Evolutionary conservation across 2,888 invertebrate species (phyloP), one percentile per base, ranked within the genome.

Genomic region (Ectobius pallidus): DNA sequence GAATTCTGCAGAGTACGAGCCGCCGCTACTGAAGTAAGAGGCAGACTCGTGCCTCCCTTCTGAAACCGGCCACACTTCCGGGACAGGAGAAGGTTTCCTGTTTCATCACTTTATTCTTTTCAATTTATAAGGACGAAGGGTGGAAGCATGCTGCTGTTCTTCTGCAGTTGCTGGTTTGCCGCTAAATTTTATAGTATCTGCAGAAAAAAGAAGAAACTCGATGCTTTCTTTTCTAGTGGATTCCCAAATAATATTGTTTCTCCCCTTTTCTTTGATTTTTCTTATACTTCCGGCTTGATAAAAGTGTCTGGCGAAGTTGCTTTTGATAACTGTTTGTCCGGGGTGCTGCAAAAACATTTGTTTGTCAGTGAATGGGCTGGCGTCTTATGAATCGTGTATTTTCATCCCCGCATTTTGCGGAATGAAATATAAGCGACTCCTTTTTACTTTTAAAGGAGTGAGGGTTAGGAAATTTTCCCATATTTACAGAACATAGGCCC

Each of bases 1-100:
- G n/a, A n/a, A n/a, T n/a, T n/a, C n/a, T n/a, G n/a, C n/a, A n/a
- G n/a, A n/a, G n/a, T n/a, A n/a, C n/a, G n/a, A n/a, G n/a, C n/a
- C n/a, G n/a, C n/a, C n/a, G n/a, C n/a, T n/a, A n/a, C n/a, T n/a
- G n/a, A n/a, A n/a, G n/a, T 18, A 11, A 44, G 18, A 2, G 2
- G 14, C 44, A 44, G 44, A 3, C 44, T 44, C 44, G 49, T 49
- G 49, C 18, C 49, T 20, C 25, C 69, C 55, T 52, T 69, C 69
- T n/a, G n/a, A 55, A 69, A 39, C 69, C 69, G 58, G 69, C 69
- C 69, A 58, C 58, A 69, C 55, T 69, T 69, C 69, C 69, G 69
- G 69, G 58, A 69, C 69, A 69, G 69, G 69, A 58, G 69, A 34
- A 32, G 58, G 69, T 58, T 65, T 69, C 58, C 58, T 22, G 58